Percentiles rank a stretch among this genome's conserved stretches.
These are phyloP conservation scores for Drosophila pallidifrons DNA, from an alignment of 1,140 invertebrate genomes.

Conservation along the genomic window DNA sequence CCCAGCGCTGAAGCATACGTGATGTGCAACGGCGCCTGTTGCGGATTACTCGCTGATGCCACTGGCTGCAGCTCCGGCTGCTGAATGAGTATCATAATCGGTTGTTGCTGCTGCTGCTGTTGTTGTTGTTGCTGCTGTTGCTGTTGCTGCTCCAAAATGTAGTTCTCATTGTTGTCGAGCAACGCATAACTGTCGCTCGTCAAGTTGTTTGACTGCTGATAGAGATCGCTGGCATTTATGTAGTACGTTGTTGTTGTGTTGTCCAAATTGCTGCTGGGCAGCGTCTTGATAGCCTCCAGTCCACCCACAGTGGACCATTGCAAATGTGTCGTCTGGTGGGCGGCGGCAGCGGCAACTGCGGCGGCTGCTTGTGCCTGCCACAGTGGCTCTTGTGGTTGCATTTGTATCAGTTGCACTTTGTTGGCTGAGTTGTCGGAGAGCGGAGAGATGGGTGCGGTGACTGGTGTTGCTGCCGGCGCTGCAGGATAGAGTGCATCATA, in stretches of 20 bases:
- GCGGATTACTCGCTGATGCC: slow-evolving; percentile 71
- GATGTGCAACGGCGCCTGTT: slow-evolving; percentile 65
- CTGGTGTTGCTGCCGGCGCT: slow-evolving; percentile 1
- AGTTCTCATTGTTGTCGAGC: slow-evolving; percentile 70
- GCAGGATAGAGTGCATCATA: slow-evolving; percentile 27
- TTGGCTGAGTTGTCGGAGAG: not conserved
- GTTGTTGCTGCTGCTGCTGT: slow-evolving; percentile 57
- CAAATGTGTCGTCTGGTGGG: slow-evolving; percentile 42
- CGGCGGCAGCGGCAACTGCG: not conserved
- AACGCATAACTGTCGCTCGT: slow-evolving; percentile 47
- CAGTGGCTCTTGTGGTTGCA: slow-evolving; percentile 31
- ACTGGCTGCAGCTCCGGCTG: slow-evolving; percentile 67
- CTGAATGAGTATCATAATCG: slow-evolving; percentile 76
- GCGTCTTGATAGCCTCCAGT: slow-evolving; percentile 60
- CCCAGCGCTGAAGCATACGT: slow-evolving; percentile 39
- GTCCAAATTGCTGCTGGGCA: slow-evolving; percentile 38
- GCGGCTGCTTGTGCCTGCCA: slow-evolving; percentile 28
- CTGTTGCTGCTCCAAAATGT: slow-evolving; percentile 58
- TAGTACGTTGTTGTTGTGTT: slow-evolving; percentile 74
- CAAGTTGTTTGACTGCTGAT: slow-evolving; percentile 35
- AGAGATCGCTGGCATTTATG: slow-evolving; percentile 72
- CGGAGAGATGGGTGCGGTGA: not conserved
- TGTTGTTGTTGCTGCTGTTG: slow-evolving; percentile 48
- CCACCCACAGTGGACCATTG: slow-evolving; percentile 73
- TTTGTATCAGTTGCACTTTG: slow-evolving; percentile 35